Conservation (phyloP, 37 sponge, comb jelly and placozoan genomes). For the Geodia barretti region DNA sequence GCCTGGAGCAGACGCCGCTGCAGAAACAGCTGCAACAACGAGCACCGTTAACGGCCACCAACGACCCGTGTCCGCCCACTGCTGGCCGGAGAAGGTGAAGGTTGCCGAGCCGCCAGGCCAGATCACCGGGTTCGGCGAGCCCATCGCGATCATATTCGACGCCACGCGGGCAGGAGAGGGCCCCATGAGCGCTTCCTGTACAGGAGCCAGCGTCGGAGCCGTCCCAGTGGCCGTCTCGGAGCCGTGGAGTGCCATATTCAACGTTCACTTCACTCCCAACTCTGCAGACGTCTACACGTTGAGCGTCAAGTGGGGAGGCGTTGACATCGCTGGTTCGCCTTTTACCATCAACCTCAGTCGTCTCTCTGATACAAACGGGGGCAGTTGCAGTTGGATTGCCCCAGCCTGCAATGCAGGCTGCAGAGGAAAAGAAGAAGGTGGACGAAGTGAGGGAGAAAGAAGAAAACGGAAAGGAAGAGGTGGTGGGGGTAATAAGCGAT, state of each 20-base stretch:
- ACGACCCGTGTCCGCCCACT: not conserved
- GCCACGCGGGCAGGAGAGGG: not conserved
- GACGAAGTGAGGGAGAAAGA: not conserved
- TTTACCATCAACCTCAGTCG: not conserved
- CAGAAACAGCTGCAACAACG: not conserved
- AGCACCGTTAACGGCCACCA: too few species aligned
- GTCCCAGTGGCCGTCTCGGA: not conserved
- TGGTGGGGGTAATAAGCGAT: not conserved
- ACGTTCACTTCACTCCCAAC: not conserved
- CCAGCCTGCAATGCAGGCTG: too few species aligned
- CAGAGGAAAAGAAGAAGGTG: not conserved
- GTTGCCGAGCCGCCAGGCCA: not conserved
- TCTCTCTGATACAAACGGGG: too few species aligned
- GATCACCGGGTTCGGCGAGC: not conserved
- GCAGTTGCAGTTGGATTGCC: too few species aligned
- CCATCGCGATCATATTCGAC: not conserved
- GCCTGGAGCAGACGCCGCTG: not conserved
- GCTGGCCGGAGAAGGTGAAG: not conserved
- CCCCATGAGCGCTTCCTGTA: not conserved
- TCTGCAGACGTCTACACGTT: not conserved
- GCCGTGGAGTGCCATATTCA: not conserved
- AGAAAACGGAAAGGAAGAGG: not conserved
- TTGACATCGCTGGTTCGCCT: not conserved
- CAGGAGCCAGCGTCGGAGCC: not conserved
- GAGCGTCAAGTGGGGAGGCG: not conserved